Evolutionary conservation across 2,888 invertebrate genomes (phyloP).

Genomic region (Monochamus alternatus): DNA sequence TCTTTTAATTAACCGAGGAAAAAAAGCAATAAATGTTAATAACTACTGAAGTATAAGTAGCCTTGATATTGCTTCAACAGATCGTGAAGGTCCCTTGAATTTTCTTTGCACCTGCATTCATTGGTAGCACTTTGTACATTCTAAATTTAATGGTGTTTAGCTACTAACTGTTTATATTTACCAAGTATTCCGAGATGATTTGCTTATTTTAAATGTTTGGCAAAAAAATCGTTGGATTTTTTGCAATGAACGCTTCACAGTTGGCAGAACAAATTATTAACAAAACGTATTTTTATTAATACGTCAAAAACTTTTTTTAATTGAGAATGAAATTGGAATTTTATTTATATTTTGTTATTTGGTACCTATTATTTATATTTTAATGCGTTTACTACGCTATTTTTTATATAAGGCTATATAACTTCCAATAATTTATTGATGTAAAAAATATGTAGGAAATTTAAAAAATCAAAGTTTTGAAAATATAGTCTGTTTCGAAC

Average conservation of each 20-base stretch:
- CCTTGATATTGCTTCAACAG: conserved; percentile 29
- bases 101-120: conserved; percentile 26
- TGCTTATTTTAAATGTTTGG: conserved; percentile 12
- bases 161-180: conserved; percentile 18
- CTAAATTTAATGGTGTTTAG: conserved; percentile 23
- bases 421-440: no score
- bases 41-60: conserved; percentile 18
- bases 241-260: background rate
- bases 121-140: conserved; percentile 18
- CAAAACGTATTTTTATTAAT: background rate
- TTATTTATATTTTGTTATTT: no score
- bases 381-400: no score
- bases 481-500: no score
- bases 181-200: conserved; percentile 1
- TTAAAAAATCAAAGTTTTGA: no score
- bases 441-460: no score
- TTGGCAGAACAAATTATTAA: conserved; percentile 7
- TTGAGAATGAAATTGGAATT: background rate
- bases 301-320: background rate
- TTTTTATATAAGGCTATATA: no score
- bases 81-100: conserved; percentile 27
- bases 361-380: no score
- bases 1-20: background rate
- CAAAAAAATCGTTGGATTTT: conserved; percentile 9
- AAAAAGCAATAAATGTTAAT: background rate